Conservation (phyloP, 2,888 invertebrate genomes). For the Andrena chrysosceles region DNA sequence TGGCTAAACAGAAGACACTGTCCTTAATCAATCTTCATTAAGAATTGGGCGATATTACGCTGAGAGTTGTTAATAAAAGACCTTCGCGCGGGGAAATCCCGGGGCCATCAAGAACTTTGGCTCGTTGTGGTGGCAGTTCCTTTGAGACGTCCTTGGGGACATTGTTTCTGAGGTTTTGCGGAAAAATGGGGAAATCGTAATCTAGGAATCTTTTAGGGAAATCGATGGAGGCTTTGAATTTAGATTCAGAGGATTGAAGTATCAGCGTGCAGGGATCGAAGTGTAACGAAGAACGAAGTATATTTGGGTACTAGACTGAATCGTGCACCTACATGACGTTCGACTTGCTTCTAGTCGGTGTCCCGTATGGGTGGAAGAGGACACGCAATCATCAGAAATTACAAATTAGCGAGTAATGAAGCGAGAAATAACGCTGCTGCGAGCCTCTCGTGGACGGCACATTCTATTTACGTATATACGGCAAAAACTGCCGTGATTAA, state of each 20-base stretch:
- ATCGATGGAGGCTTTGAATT: not conserved
- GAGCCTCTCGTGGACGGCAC: conserved; percentile 24
- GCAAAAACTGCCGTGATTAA: conserved; percentile 51
- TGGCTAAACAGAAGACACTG: conserved; percentile 66
- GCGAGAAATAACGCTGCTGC: conserved; percentile 51
- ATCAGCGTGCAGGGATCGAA: not conserved
- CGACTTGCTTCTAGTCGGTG: conserved; percentile 23
- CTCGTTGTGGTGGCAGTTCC: conserved; percentile 40
- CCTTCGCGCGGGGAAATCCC: not conserved
- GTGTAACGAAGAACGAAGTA: conserved; percentile 8
- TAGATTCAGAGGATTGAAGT: not conserved
- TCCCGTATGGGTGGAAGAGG: conserved; percentile 26
- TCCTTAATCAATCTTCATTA: conserved; percentile 64
- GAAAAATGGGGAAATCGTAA: conserved; percentile 4
- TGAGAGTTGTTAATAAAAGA: conserved; percentile 30
- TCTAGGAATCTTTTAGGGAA: not conserved
- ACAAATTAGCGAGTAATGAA: conserved; percentile 59
- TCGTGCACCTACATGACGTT: conserved; percentile 24
- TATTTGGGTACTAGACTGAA: conserved; percentile 8
- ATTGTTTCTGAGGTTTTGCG: conserved; percentile 25
- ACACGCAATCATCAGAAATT: conserved; percentile 57
- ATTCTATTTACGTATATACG: conserved; percentile 48
- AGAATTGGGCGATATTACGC: not conserved
- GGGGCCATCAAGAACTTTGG: conserved; percentile 49
- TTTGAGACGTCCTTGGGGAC: conserved; percentile 15